phyloP scores from a whole-genome alignment of 2,888 invertebrate species.

The Morpho achilles region DNA sequence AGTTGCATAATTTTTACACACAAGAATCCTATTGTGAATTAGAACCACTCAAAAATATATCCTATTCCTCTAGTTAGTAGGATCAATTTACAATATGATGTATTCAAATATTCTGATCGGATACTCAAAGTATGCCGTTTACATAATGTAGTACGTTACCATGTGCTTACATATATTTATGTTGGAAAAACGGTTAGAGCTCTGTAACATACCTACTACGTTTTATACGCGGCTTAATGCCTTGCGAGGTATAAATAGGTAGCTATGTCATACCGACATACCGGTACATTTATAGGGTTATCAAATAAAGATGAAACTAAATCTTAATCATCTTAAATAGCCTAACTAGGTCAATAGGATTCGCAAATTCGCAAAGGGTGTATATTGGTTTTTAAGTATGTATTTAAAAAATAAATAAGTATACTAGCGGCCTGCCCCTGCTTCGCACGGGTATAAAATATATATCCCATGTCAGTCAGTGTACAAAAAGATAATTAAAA shows the following conservation, averaged over 20 bases:
- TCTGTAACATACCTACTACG: constrained; percentile 1
- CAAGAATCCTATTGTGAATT: not conserved
- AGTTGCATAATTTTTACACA: constrained; percentile 8
- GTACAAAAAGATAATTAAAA: too few relatives aligned
- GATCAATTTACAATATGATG: not conserved
- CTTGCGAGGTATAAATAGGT: constrained; percentile 8
- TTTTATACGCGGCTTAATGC: not conserved
- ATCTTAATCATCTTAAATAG: too few relatives aligned
- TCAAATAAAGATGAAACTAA: not conserved
- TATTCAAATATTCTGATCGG: not conserved
- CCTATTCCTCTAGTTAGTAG: not conserved
- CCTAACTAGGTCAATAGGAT: too few relatives aligned
- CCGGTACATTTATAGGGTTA: constrained; percentile 9
- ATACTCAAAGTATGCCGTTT: constrained; percentile 4
- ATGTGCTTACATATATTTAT: not conserved
- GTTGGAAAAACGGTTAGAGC: constrained; percentile 1
- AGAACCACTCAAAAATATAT: not conserved
- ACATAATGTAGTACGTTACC: constrained; percentile 7
- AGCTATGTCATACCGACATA: constrained; percentile 2
- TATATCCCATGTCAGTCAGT: too few relatives aligned
- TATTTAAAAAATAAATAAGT: too few relatives aligned
- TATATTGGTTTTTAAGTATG: too few relatives aligned
- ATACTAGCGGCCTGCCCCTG: too few relatives aligned
- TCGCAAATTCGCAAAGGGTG: too few relatives aligned
- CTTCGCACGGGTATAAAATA: too few relatives aligned